Base-by-base conservation (phyloP, 2,113 vertebrate genomes). In the Pelecanoides urinatrix region DNA sequence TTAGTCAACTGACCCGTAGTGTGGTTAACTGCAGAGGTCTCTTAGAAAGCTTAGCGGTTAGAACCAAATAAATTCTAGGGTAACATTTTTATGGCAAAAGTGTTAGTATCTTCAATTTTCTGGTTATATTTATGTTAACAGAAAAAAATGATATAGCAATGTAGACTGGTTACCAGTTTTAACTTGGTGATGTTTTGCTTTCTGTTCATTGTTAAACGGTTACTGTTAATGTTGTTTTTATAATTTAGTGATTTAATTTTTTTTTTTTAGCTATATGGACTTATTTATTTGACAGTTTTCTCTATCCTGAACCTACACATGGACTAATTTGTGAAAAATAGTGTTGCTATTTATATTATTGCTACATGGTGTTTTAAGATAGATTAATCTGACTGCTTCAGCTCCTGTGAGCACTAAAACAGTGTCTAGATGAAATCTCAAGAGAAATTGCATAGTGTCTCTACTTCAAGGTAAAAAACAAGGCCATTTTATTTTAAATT, bases 241-340 rank as follows among this genome's bases (percentile, higher is more conserved):
- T 80, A 45, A 74, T 86, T 61, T 55, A 75, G 67, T 65, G 89
- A 20, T 88, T 95, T 93, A 49, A 29, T 40, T 25, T 61, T 84
- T 87, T 61, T 84, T 87, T 96, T 91, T 20, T 91, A 83, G 58
- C 29, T 92, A 3, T 87, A 65, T 59, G n/a, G 19, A 52, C 82
- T 91, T 80, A 95, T 97, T 97, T 97, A 86, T 98, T 97, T 95
- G 76, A 80, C 78, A n/a, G 13, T 86, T 88, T 85, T 83, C 63
- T 94, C 52, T 89, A 36, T 82, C 42, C 49, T 82, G 62, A 94
- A 92, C 45, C 32, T 88, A 80, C 42, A 68, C 34, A 13, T 80
- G 45, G 66, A 38, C 59, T 97, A 84, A 79, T 95, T 74, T 55
- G 75, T 94, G 88, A 81, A 93, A 96, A 87, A 50, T 56, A 58